Percentiles rank a stretch among this genome's conserved stretches.
Evolutionary conservation across 2,797 vertebrate genomes (phyloP).

Genomic region (Catostomus latipinnis): DNA sequence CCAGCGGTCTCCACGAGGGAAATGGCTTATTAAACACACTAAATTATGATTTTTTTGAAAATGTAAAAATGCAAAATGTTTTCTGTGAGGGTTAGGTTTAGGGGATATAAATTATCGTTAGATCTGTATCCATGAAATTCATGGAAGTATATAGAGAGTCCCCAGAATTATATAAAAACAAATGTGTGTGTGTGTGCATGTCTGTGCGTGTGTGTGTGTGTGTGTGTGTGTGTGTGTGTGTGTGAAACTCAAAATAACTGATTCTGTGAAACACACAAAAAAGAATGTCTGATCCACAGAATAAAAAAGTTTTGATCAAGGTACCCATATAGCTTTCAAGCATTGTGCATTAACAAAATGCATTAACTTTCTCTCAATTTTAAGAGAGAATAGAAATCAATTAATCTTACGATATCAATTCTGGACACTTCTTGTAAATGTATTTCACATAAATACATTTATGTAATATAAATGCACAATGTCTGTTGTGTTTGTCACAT

Average conservation of each 20-base stretch:
- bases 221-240: neutral
- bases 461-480: neutral
- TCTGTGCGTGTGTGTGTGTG: neutral
- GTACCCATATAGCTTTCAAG: neutral
- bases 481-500: neutral
- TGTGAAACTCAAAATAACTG: neutral
- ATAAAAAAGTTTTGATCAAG: constrained; percentile 6
- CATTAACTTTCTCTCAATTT: constrained; percentile 1
- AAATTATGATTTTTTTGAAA: too few relatives aligned
- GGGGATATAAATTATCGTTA: too few relatives aligned
- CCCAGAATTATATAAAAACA: too few relatives aligned
- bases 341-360: neutral
- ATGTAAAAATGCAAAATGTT: too few relatives aligned
- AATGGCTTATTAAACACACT: too few relatives aligned
- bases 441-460: neutral
- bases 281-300: neutral
- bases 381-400: neutral
- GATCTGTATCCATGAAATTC: too few relatives aligned
- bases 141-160: too few relatives aligned
- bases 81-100: too few relatives aligned
- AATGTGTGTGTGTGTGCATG: too few relatives aligned
- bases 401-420: too few relatives aligned
- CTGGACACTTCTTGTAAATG: neutral
- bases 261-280: constrained; percentile 9
- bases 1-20: too few relatives aligned